A percentile compares a stretch with the other conserved stretches of the same genome.
Conservation (phyloP, 1,140 invertebrate genomes). For the Caenorhabditis remanei region DNA sequence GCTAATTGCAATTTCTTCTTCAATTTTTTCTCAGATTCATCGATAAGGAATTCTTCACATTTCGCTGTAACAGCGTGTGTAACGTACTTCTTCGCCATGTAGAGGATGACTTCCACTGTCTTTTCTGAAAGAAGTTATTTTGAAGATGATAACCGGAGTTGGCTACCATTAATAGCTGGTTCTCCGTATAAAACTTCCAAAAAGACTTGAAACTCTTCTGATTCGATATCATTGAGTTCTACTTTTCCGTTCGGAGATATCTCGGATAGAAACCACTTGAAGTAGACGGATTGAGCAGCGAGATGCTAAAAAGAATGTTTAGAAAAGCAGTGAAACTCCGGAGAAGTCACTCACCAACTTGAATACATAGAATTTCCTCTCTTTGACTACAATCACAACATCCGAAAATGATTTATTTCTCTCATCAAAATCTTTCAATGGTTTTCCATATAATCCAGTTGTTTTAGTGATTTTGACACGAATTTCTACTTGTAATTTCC, state of each 20-base stretch:
- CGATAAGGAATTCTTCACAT: not conserved
- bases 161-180: constrained; percentile 14
- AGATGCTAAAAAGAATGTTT: not conserved
- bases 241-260: not conserved
- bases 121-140: not conserved
- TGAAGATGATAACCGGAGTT: not conserved
- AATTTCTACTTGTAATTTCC: not conserved
- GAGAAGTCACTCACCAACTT: not conserved
- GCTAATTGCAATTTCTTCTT: not conserved
- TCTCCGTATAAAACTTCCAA: too few relatives aligned
- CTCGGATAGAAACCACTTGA: not conserved
- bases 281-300: not conserved
- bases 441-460: not conserved
- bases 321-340: not conserved
- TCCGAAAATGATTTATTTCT: not conserved
- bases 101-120: not conserved
- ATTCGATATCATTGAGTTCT: not conserved
- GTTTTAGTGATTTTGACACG: not conserved
- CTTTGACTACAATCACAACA: too few relatives aligned
- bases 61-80: not conserved
- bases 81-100: not conserved
- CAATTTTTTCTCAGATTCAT: not conserved
- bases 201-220: not conserved
- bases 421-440: not conserved
- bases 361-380: too few relatives aligned